Evolutionary conservation across 2,888 invertebrate species (phyloP).

Genomic region (Pocota personata): DNA sequence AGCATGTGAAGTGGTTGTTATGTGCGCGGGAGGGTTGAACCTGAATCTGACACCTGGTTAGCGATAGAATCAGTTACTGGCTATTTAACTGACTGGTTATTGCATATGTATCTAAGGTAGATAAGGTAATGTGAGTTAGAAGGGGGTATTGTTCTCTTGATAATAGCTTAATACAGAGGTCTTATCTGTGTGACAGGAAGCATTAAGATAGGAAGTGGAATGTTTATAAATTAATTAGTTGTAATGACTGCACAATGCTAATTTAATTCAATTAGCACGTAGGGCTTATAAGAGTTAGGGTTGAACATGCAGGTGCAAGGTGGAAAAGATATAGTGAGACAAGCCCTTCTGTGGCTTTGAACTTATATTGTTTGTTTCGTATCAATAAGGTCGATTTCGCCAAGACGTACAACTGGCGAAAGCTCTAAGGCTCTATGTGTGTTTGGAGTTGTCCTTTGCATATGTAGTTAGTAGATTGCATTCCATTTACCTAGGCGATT

Average conservation of each 20-base stretch:
- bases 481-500: too few species aligned
- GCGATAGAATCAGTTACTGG: slow-evolving; percentile 42
- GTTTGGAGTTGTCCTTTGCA: too few species aligned
- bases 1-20: slow-evolving; percentile 18
- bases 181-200: slow-evolving; percentile 56
- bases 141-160: slow-evolving; percentile 29
- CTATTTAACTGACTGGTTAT: slow-evolving; percentile 20
- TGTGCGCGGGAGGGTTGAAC: slow-evolving; percentile 19
- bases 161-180: slow-evolving; percentile 59
- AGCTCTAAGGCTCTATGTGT: too few species aligned
- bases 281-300: not conserved
- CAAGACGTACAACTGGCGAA: too few species aligned
- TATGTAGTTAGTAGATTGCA: too few species aligned
- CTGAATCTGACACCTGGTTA: slow-evolving; percentile 55
- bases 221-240: slow-evolving; percentile 59
- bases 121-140: too few species aligned
- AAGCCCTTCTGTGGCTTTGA: too few species aligned
- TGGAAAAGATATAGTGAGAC: too few species aligned
- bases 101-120: not conserved
- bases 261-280: slow-evolving; percentile 64
- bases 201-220: slow-evolving; percentile 51
- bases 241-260: slow-evolving; percentile 43
- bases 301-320: not conserved
- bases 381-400: too few species aligned
- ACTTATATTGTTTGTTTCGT: too few species aligned